A percentile compares a stretch with the other conserved stretches of the same genome.
These are phyloP conservation scores for Eubucco bourcierii DNA, from an alignment of 2,113 vertebrate species.

Conservation along the genomic window DNA sequence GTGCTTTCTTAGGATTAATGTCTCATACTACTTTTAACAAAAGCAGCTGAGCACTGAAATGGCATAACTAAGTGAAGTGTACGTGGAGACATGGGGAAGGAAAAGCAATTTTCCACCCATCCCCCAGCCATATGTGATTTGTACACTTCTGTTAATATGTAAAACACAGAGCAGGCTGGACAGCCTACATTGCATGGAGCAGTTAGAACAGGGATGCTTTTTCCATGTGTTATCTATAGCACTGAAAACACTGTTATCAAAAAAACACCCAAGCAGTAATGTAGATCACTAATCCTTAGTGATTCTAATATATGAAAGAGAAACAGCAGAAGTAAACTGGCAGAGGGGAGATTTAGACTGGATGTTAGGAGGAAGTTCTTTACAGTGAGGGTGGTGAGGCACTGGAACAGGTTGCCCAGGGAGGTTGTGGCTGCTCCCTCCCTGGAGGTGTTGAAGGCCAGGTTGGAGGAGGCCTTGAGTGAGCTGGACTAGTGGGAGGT, in stretches of 20 bases:
- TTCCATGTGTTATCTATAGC: not conserved
- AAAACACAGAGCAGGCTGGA: not conserved
- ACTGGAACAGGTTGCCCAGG: no score
- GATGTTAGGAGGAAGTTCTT: no score
- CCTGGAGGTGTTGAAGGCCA: no score
- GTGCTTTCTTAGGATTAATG: not conserved
- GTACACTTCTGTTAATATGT: not conserved
- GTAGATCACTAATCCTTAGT: not conserved
- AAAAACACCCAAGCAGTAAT: not conserved
- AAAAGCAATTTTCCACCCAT: slow-evolving; percentile 36
- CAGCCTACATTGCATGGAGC: not conserved
- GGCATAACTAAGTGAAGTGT: not conserved
- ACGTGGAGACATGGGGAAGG: not conserved
- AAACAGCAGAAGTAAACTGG: slow-evolving; percentile 1
- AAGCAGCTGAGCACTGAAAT: not conserved
- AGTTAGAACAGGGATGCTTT: not conserved
- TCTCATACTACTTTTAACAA: not conserved
- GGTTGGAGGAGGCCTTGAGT: no score
- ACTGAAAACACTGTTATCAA: not conserved
- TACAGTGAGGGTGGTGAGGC: no score
- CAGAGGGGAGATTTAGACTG: no score
- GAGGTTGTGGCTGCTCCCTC: no score
- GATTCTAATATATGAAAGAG: not conserved
- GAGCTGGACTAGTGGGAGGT: no score
- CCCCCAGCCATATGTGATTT: not conserved